Evolutionary conservation across 2,113 vertebrate species (phyloP), one percentile per base, ranked within the genome.

Genomic region (Cephalophus harveyi): DNA sequence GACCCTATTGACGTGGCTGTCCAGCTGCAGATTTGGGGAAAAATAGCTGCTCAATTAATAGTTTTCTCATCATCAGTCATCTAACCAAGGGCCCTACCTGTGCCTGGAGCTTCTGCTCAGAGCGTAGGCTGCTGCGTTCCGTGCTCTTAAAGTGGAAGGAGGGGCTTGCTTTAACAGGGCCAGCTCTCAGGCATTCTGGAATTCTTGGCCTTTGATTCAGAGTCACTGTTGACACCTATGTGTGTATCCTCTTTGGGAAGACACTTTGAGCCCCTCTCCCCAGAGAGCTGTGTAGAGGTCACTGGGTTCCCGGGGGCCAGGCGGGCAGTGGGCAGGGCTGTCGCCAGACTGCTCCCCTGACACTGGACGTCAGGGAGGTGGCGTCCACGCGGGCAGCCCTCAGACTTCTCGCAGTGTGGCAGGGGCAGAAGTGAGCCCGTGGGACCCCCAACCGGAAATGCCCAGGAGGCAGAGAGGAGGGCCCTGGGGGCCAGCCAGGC

Each of bases 321-420:
- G 55, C 0, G 3, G 88, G 27, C 36, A 8, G 59, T 3, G 6
- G 30, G 30, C 60, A 2, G 4, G 4, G 86, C 48, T 10, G 40
- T 40, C 2, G 0, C 15, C 36, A 10, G 2, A 9, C 10, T 9
- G 48, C 36, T 30, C 14, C 27, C 1, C 48, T 1, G 48, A 15
- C 1, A 19, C 23, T 8, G 36, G 15, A 13, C 1, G 1, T 55
- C 36, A 11, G n/a, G 17, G 3, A 25, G 2, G 7, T 0, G 2
- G 33, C 11, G 12, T 28, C 13, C 0, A 3, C 1, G 0, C 0
- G 0, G 0, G 3, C 13, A 28, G 81, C 54, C 30, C 46, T 43
- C 54, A 1, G 40, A 50, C 52, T 43, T 74, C 82, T 33, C 0
- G 1, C 15, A 6, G 27, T 16, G 16, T 76, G 36, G n/a, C 3